phyloP scores from a whole-genome alignment of 2,888 invertebrate genomes.

The Stomorhina lunata region DNA sequence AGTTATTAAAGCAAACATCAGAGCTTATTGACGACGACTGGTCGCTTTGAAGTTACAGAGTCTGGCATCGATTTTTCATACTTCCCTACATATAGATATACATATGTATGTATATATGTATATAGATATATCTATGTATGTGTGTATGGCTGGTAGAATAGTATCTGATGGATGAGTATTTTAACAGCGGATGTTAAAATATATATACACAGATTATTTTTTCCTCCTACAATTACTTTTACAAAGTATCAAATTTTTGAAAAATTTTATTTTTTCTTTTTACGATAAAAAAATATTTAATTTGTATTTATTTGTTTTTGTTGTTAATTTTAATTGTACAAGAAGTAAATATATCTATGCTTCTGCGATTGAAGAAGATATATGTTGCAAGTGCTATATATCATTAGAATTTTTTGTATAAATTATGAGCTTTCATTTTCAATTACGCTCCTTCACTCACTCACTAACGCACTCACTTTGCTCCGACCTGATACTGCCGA shows the following conservation, averaged over 20 bases:
- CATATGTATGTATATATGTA: background rate
- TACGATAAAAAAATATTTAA: too few relatives aligned
- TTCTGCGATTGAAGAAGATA: background rate
- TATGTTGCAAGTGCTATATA: conserved; percentile 13
- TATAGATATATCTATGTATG: background rate
- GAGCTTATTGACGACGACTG: conserved; percentile 44
- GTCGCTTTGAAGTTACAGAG: conserved; percentile 66
- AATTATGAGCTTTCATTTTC: conserved; percentile 65
- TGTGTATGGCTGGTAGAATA: conserved; percentile 21
- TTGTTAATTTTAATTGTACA: too few relatives aligned
- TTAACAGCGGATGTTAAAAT: conserved; percentile 52
- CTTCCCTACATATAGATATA: conserved; percentile 30
- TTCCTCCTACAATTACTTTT: background rate
- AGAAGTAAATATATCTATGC: background rate
- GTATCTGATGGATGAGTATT: conserved; percentile 59
- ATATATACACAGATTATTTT: background rate
- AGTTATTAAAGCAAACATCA: conserved; percentile 19
- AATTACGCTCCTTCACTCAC: conserved; percentile 59
- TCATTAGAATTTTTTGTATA: conserved; percentile 46
- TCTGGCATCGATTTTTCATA: conserved; percentile 71
- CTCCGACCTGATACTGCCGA: background rate
- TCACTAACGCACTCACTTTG: conserved; percentile 47
- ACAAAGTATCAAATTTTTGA: too few relatives aligned
- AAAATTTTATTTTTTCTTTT: too few relatives aligned
- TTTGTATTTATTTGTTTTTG: too few relatives aligned